Percentiles rank a stretch among this genome's conserved stretches.
phyloP scores from a whole-genome alignment of 2,888 invertebrate genomes.

The Cephonodes hylas region DNA sequence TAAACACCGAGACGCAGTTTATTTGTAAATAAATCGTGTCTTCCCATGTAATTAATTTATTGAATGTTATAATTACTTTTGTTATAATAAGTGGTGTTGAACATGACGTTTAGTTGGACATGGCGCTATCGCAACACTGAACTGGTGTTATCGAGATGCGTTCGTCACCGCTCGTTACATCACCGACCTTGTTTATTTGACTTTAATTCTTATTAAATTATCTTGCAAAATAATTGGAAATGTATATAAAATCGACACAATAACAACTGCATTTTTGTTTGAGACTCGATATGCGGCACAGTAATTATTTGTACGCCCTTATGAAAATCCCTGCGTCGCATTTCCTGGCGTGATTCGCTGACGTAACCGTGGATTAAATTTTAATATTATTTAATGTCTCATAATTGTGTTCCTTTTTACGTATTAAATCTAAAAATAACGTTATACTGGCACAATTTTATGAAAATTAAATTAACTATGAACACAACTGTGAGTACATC shows the following conservation, averaged over 20 bases:
- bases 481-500: conserved; percentile 32
- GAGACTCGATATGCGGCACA: too few relatives aligned
- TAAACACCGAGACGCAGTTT: conserved; percentile 18
- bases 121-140: conserved; percentile 46
- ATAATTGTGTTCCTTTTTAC: background rate
- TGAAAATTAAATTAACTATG: conserved; percentile 55
- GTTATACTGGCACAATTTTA: conserved; percentile 22
- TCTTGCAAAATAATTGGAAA: conserved; percentile 19
- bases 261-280: too few relatives aligned
- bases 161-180: conserved; percentile 66
- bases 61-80: conserved; percentile 30
- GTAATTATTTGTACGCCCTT: too few relatives aligned
- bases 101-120: conserved; percentile 43
- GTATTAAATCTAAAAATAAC: conserved; percentile 1
- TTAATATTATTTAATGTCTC: background rate
- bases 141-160: conserved; percentile 55
- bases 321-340: background rate
- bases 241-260: background rate
- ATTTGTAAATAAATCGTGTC: conserved; percentile 33
- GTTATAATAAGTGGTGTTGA: conserved; percentile 28
- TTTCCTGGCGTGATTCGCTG: background rate
- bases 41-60: conserved; percentile 29
- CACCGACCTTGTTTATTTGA: conserved; percentile 76
- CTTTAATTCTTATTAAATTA: conserved; percentile 48
- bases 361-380: background rate